These are phyloP conservation scores for Xanthostigma xanthostigma DNA, from an alignment of 2,888 invertebrate genomes.

Conservation along the genomic window DNA sequence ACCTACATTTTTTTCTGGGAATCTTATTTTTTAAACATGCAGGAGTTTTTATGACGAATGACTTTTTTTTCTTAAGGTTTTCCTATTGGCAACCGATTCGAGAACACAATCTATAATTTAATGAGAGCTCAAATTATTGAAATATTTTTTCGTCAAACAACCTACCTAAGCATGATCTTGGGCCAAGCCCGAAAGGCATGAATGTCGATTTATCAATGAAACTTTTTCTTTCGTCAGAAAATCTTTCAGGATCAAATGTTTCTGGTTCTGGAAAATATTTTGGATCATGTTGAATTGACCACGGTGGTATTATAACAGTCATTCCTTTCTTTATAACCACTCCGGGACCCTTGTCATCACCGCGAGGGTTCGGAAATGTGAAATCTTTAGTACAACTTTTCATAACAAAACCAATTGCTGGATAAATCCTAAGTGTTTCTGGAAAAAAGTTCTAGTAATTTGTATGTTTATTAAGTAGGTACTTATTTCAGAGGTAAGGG, in stretches of 20 bases:
- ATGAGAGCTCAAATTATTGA: too few species aligned
- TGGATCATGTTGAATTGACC: neutral
- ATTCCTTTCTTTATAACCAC: neutral
- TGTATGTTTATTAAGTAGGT: too few species aligned
- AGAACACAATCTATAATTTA: too few species aligned
- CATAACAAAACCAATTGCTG: neutral
- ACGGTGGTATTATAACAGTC: neutral
- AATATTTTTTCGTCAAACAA: conserved; percentile 1
- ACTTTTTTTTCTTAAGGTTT: too few species aligned
- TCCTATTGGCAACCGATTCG: too few species aligned
- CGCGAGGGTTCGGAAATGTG: neutral
- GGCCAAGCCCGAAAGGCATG: neutral
- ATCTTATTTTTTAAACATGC: too few species aligned
- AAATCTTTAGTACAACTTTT: neutral
- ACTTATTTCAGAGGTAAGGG: too few species aligned
- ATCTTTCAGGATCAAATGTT: neutral
- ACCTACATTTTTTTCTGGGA: too few species aligned
- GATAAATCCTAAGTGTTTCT: neutral
- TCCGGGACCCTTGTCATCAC: neutral
- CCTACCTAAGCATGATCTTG: neutral
- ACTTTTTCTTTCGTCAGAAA: neutral
- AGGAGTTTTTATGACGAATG: too few species aligned
- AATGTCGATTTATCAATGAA: neutral
- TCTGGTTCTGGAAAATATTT: neutral
- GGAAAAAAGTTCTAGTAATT: too few species aligned